Conservation (phyloP, 2,888 invertebrate genomes). For the Lochmaea capreae region DNA sequence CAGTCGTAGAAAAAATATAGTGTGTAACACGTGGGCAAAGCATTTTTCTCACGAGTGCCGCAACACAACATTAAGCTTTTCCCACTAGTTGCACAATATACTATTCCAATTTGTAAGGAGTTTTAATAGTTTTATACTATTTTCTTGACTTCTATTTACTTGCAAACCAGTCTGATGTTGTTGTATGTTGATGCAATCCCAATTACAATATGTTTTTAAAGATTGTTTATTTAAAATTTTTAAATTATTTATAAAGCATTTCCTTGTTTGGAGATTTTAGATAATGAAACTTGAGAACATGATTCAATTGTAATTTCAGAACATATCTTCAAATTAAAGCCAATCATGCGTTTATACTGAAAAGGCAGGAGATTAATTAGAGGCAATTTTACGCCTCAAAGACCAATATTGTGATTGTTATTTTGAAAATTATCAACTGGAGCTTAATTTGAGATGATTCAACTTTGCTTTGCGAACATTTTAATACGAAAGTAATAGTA, state of each 20-base stretch:
- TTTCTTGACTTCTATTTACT: too few relatives aligned
- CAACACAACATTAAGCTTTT: too few relatives aligned
- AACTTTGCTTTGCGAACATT: background rate
- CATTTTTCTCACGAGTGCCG: too few relatives aligned
- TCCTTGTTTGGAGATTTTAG: background rate
- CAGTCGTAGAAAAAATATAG: too few relatives aligned
- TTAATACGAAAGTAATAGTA: background rate
- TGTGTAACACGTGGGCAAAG: too few relatives aligned
- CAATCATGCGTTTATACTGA: background rate
- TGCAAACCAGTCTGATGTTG: too few relatives aligned
- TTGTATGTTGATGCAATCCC: too few relatives aligned
- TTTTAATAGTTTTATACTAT: too few relatives aligned
- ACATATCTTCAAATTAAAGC: conserved; percentile 1
- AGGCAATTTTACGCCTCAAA: background rate
- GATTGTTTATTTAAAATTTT: too few relatives aligned
- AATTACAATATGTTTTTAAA: too few relatives aligned
- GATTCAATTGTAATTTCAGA: background rate
- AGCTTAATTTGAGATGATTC: background rate
- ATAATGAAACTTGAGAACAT: background rate
- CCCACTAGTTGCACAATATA: too few relatives aligned
- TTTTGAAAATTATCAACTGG: background rate
- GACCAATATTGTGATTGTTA: background rate
- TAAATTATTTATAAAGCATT: background rate
- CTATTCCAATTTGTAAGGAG: too few relatives aligned
- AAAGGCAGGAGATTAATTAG: background rate